Evolutionary conservation across 2,888 invertebrate species (phyloP), one percentile per base, ranked within the genome.

Genomic region (Hipparchia semele): DNA sequence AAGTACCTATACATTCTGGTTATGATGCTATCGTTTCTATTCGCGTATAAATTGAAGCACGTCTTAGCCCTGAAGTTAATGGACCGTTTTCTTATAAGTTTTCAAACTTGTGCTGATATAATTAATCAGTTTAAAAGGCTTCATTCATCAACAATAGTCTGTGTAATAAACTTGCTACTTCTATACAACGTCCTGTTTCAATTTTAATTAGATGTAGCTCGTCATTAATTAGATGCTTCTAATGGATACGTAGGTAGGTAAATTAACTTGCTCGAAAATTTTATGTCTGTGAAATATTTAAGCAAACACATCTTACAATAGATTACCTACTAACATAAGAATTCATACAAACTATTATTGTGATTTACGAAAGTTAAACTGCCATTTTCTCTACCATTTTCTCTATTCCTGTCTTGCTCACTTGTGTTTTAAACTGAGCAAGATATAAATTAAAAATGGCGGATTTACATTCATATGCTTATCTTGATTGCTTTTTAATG

Each of bases 61-160:
- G 53, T 33, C 49, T 49, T 51, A 64, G 10, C 23, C 51, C 10
- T 49, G 51, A 64, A 51, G 23, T 51, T 64, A 10, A 10, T 64
- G 53, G 53, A 65, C 51, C 45, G 12, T 67, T 56, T 23, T 46
- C 67, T 67, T 56, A 23, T 23, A n/a, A 58, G 45, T 46, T 67
- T 67, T 46, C 56, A 58, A 67, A 58, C 67, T 67, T 67, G 9
- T 58, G 10, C n/a, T 67, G 56, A 39, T 67, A 39, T 67, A 39
- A 23, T 46, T 49, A 65, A 65, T 53, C 10, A 67, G 60, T 53
- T 51, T 62, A 39, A 67, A 56, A 33, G 49, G 56, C 46, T 68
- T 71, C 54, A 68, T 68, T 71, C 46, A 33, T 49, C 53, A 70
- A 54, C 13, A 73, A 68, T 58, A 51, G 53, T 23, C 56, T 10